Conservation (phyloP, 2,113 vertebrate species). For the Dicrurus megarhynchus region DNA sequence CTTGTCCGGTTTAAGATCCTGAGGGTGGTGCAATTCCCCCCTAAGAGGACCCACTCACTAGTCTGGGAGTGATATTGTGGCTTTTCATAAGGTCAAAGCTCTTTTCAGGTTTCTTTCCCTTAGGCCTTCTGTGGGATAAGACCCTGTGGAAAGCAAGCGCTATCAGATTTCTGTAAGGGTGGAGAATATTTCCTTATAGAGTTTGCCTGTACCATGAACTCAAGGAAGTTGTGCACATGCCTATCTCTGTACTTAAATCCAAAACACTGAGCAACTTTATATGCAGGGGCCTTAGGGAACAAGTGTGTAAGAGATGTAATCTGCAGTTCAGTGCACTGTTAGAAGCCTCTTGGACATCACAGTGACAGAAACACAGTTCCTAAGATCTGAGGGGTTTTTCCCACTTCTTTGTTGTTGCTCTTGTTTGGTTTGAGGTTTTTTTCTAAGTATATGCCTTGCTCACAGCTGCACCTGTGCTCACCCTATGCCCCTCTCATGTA, state of each 20-base stretch:
- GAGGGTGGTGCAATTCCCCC: neutral
- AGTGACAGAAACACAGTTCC: neutral
- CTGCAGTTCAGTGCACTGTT: neutral
- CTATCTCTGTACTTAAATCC: neutral
- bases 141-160: neutral
- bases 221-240: neutral
- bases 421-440: neutral
- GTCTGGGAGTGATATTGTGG: neutral
- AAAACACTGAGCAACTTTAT: neutral
- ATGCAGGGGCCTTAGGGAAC: fast-evolving
- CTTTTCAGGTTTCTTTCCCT: neutral
- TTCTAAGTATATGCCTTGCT: neutral
- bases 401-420: neutral
- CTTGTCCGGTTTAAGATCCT: neutral
- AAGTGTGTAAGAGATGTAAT: neutral
- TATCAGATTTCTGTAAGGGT: neutral
- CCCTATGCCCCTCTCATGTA: too few relatives aligned
- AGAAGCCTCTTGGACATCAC: neutral
- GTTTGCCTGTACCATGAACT: neutral
- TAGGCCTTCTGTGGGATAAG: neutral
- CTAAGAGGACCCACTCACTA: neutral
- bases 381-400: neutral
- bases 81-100: neutral
- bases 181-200: neutral
- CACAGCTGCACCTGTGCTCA: neutral